These are phyloP conservation scores for Pseudoips prasinana DNA, from an alignment of 2,888 invertebrate species.

Conservation along the genomic window DNA sequence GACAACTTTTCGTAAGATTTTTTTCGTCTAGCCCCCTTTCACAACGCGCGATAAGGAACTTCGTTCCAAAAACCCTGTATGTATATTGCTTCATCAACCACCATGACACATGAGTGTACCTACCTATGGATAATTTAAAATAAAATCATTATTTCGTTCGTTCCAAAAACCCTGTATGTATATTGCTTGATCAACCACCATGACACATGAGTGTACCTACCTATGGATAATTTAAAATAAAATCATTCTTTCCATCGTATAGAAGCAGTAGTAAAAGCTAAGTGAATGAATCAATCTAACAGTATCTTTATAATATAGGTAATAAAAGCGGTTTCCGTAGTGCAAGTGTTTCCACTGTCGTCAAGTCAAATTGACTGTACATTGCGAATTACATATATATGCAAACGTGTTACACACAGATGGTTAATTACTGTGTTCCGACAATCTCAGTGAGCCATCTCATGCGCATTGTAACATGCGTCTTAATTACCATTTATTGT, in stretches of 20 bases:
- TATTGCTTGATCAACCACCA: slow-evolving; percentile 28
- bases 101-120: slow-evolving; percentile 28
- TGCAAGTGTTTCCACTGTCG: no score
- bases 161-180: no score
- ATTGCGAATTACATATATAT: slow-evolving; percentile 10
- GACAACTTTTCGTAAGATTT: no score
- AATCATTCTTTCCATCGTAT: slow-evolving; percentile 24
- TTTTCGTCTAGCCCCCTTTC: no score
- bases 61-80: no score
- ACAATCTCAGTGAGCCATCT: slow-evolving; percentile 53
- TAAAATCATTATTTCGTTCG: slow-evolving; percentile 24
- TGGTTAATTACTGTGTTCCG: slow-evolving; percentile 25
- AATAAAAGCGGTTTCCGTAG: no score
- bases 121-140: slow-evolving; percentile 10
- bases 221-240: slow-evolving; percentile 13
- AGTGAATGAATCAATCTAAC: no score
- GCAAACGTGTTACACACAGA: slow-evolving; percentile 23
- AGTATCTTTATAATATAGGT: no score
- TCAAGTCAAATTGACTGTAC: no score
- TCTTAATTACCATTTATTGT: slow-evolving; percentile 14
- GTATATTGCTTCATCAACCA: slow-evolving; percentile 19
- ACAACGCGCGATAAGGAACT: no score
- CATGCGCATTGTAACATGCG: slow-evolving; percentile 22
- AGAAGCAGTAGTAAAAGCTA: no score
- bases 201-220: slow-evolving; percentile 22